Percentiles rank a stretch among this genome's conserved stretches.
These are phyloP conservation scores for Sebastes trivittatus DNA, from an alignment of 2,797 vertebrate genomes.

Conservation along the genomic window DNA sequence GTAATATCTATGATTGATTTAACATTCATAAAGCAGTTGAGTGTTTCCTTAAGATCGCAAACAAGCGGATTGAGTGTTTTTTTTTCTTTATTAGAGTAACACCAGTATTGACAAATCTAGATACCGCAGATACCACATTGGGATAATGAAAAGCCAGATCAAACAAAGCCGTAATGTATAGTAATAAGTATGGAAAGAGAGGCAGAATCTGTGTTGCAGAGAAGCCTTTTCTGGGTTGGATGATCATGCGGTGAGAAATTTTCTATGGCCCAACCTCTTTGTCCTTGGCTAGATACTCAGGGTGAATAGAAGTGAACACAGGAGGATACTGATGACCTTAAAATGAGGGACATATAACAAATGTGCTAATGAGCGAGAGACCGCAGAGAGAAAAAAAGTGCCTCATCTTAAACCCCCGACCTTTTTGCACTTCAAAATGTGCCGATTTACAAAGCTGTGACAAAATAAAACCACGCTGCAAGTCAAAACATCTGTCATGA, in stretches of 20 bases:
- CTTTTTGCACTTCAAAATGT: constrained; percentile 52
- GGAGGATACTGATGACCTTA: constrained; percentile 79
- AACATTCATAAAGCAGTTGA: not conserved
- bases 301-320: constrained; percentile 72
- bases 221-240: constrained; percentile 32
- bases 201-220: not conserved
- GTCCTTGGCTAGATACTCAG: constrained; percentile 63
- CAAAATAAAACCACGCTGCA: constrained; percentile 46
- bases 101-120: not conserved
- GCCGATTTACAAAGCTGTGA: constrained; percentile 52
- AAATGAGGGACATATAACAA: constrained; percentile 68
- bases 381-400: constrained; percentile 73
- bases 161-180: not conserved
- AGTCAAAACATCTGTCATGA: constrained; percentile 94
- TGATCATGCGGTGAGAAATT: constrained; percentile 8
- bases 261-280: constrained; percentile 22
- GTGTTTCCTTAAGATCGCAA: not conserved
- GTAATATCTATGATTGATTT: not conserved
- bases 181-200: not conserved
- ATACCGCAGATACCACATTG: not conserved
- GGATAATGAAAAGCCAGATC: not conserved
- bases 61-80: not conserved
- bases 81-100: not conserved
- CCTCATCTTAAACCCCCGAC: constrained; percentile 45
- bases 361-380: constrained; percentile 73